Percentiles rank a stretch among this genome's conserved stretches.
Evolutionary conservation across 1,140 invertebrate species (phyloP).

Genomic region (Alviniconcha marisindica): DNA sequence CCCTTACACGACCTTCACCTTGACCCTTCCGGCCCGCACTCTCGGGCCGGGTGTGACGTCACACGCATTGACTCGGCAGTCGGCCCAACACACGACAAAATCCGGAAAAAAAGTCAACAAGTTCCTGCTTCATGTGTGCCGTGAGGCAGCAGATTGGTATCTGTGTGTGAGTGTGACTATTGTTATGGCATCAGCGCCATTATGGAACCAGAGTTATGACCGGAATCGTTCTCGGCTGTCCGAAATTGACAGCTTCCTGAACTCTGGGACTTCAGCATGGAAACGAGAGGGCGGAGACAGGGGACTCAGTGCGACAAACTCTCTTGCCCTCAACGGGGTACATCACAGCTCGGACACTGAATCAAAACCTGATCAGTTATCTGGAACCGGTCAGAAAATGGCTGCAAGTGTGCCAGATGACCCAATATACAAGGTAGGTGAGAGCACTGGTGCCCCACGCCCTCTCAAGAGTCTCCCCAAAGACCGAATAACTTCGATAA

Average conservation of each 20-base stretch:
- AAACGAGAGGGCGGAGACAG: conserved; percentile 46
- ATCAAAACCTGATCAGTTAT: conserved; percentile 1
- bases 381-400: background rate
- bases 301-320: conserved; percentile 16
- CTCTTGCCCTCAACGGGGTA: conserved; percentile 24
- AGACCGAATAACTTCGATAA: conserved; percentile 48
- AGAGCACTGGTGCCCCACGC: conserved; percentile 14
- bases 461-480: conserved; percentile 45
- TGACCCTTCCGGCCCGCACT: conserved; percentile 33
- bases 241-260: conserved; percentile 38
- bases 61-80: conserved; percentile 40
- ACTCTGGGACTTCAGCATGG: conserved; percentile 49
- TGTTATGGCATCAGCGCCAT: conserved; percentile 54
- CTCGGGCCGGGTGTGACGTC: conserved; percentile 57
- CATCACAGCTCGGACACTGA: background rate
- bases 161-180: conserved; percentile 46
- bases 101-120: conserved; percentile 45
- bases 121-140: conserved; percentile 15
- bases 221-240: background rate
- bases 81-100: conserved; percentile 39
- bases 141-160: background rate
- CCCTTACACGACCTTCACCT: conserved; percentile 44
- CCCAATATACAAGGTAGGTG: conserved; percentile 38
- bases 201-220: conserved; percentile 57
- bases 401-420: conserved; percentile 38